Conservation (phyloP, 2,888 invertebrate genomes). For the Cephus pygmeus region DNA sequence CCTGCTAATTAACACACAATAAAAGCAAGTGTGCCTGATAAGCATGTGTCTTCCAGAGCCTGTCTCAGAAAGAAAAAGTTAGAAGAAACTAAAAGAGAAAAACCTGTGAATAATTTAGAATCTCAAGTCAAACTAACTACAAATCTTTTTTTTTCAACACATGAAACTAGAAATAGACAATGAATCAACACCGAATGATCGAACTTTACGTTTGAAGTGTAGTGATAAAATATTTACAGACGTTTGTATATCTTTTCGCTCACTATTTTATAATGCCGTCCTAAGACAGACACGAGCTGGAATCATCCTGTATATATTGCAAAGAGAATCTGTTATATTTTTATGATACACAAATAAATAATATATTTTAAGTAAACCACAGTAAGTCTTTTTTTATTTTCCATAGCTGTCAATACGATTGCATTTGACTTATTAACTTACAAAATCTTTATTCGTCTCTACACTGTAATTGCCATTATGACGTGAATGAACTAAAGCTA, state of each 20-base stretch:
- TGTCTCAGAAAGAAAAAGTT: neutral
- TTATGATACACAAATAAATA: neutral
- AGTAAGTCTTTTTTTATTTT: neutral
- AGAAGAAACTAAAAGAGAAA: neutral
- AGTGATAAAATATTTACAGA: neutral
- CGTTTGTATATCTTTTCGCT: neutral
- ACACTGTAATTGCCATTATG: neutral
- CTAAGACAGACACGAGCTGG: neutral
- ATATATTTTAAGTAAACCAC: neutral
- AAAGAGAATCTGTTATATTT: neutral
- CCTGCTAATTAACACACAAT: neutral
- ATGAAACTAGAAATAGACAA: neutral
- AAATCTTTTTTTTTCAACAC: slow-evolving; percentile 13
- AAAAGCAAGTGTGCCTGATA: neutral
- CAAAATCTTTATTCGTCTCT: neutral
- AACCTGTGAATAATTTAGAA: neutral
- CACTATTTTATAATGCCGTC: neutral
- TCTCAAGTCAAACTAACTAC: neutral
- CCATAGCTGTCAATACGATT: neutral
- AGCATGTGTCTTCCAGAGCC: neutral
- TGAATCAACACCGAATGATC: neutral
- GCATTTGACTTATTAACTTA: neutral
- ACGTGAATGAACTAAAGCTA: neutral
- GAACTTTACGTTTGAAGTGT: neutral
- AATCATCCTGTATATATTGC: neutral